Conservation (phyloP, 2,888 invertebrate species). For the Esperia sulphurella region DNA sequence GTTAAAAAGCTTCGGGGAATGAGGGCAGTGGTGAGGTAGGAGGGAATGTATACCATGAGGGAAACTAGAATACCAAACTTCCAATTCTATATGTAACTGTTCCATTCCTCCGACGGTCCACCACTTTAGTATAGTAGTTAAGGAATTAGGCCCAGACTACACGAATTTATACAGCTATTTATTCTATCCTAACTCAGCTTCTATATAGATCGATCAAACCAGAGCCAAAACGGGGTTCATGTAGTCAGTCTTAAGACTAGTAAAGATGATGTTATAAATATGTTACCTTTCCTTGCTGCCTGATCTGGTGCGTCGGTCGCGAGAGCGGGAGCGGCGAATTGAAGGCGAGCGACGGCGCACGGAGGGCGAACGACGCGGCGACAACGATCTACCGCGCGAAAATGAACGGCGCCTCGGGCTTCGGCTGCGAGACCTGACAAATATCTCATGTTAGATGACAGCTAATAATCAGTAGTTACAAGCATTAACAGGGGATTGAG, state of each 20-base stretch:
- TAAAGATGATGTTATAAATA: background rate
- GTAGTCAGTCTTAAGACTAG: background rate
- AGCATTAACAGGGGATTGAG: background rate
- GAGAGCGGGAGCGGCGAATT: slow-evolving; percentile 60
- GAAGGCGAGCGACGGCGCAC: slow-evolving; percentile 65
- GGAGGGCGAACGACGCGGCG: slow-evolving; percentile 67
- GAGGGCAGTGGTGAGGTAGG: too few relatives aligned
- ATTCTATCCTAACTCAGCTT: too few relatives aligned
- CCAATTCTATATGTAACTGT: too few relatives aligned
- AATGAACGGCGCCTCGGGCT: slow-evolving; percentile 68
- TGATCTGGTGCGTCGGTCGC: slow-evolving; percentile 67
- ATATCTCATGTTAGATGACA: background rate
- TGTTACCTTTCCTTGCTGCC: slow-evolving; percentile 71
- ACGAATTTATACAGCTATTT: too few relatives aligned
- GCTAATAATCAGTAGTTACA: background rate
- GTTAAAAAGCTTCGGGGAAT: too few relatives aligned
- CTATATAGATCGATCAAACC: too few relatives aligned
- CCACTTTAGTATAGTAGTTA: too few relatives aligned
- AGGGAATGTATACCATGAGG: too few relatives aligned
- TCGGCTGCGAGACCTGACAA: slow-evolving; percentile 65
- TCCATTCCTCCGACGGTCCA: too few relatives aligned
- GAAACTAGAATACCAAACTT: too few relatives aligned
- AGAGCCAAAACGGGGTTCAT: too few relatives aligned
- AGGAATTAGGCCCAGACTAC: too few relatives aligned
- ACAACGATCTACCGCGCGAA: slow-evolving; percentile 65